Evolutionary conservation across 2,888 invertebrate species (phyloP).

Genomic region (Apamea anceps): DNA sequence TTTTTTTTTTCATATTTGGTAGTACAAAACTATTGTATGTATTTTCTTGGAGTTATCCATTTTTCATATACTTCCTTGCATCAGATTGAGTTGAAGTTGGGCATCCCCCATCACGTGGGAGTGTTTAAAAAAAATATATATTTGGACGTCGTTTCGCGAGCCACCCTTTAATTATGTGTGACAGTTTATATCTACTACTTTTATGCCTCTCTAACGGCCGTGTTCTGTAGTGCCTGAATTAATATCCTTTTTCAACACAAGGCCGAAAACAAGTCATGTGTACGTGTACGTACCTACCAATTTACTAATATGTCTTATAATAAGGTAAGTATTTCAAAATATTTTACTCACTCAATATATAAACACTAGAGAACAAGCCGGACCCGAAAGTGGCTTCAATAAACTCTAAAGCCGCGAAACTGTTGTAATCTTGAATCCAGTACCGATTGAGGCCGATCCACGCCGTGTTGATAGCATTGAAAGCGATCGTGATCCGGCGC

Average conservation of each 20-base stretch:
- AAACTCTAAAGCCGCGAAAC: conserved; percentile 92
- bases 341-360: conserved; percentile 91
- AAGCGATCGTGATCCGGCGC: conserved; percentile 89
- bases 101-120: not conserved
- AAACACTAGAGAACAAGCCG: conserved; percentile 92
- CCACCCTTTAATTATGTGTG: not conserved
- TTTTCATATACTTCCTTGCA: not conserved
- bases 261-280: not conserved
- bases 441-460: conserved; percentile 91
- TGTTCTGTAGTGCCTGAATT: not conserved
- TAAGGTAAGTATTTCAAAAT: not conserved
- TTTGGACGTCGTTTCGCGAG: not conserved
- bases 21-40: not conserved
- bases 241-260: not conserved
- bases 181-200: not conserved
- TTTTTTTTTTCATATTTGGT: not conserved
- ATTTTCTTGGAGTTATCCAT: not conserved
- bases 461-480: conserved; percentile 90
- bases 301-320: not conserved
- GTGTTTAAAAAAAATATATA: not conserved
- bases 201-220: not conserved
- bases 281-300: not conserved
- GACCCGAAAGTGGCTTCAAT: conserved; percentile 92
- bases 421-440: conserved; percentile 91
- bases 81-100: not conserved